These are phyloP conservation scores for Ruditapes philippinarum DNA, from an alignment of 1,140 invertebrate genomes.

Conservation along the genomic window DNA sequence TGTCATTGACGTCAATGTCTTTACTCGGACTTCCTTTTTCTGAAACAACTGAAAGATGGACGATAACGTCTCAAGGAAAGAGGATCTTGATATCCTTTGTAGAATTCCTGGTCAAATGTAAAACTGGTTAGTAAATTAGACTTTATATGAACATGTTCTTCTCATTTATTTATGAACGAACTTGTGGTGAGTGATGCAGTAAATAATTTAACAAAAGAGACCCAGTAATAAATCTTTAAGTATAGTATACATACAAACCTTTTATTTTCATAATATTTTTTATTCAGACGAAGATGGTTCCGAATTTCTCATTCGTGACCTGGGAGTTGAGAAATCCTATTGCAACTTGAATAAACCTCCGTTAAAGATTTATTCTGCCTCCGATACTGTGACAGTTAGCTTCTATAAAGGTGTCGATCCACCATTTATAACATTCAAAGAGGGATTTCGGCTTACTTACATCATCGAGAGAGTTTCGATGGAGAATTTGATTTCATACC, in stretches of 20 bases:
- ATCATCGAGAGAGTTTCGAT: background rate
- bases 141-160: no score
- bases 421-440: background rate
- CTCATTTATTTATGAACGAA: no score
- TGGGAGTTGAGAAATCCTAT: background rate
- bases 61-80: background rate
- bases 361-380: background rate
- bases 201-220: no score
- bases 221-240: no score
- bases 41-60: conserved; percentile 11
- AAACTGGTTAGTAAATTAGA: no score
- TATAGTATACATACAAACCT: no score
- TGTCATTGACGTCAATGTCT: background rate
- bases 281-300: background rate
- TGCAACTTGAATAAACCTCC: conserved; percentile 9
- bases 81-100: background rate
- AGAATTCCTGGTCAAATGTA: background rate
- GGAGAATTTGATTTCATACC: background rate
- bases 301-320: background rate
- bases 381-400: background rate
- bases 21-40: background rate
- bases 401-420: background rate
- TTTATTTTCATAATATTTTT: no score
- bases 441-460: background rate
- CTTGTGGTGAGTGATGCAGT: no score